Evolutionary conservation across 30 jellyfish, hydroid and myxozoan species (phyloP).

Genomic region (Haliclystus octoradiatus): DNA sequence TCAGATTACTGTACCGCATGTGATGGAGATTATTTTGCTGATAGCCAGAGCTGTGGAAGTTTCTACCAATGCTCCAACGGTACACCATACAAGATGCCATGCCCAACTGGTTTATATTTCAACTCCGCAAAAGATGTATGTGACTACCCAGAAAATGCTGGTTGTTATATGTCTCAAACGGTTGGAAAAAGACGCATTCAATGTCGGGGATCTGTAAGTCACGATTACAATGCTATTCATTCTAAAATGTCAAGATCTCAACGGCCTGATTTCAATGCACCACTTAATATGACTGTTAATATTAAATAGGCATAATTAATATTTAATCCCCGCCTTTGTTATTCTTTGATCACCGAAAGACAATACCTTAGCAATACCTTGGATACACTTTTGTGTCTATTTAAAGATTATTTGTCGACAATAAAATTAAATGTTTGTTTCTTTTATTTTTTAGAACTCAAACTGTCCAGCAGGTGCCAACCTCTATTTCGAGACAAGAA

Average conservation of each 20-base stretch:
- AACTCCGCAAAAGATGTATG: slow-evolving; percentile 1
- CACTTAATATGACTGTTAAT: neutral
- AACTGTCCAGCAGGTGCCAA: neutral
- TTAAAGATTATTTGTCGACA: too few relatives aligned
- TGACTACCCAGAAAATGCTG: neutral
- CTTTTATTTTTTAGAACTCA: neutral
- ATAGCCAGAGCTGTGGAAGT: neutral
- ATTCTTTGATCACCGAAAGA: too few relatives aligned
- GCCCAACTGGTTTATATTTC: slow-evolving; percentile 5
- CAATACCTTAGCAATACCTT: too few relatives aligned
- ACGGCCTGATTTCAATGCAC: too few relatives aligned
- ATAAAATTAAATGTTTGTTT: neutral
- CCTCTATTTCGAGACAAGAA: neutral
- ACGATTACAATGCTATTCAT: neutral
- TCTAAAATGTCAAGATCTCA: too few relatives aligned
- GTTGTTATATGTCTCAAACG: neutral
- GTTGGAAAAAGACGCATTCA: neutral
- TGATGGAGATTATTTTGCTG: neutral
- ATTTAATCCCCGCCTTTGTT: too few relatives aligned
- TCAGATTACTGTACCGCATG: neutral
- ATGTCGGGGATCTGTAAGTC: neutral
- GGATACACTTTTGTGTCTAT: too few relatives aligned
- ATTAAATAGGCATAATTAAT: neutral
- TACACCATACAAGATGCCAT: neutral
- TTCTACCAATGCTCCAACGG: neutral